Base-by-base conservation (phyloP, 2,888 invertebrate genomes). In the Tryphoninae sp. region DNA sequence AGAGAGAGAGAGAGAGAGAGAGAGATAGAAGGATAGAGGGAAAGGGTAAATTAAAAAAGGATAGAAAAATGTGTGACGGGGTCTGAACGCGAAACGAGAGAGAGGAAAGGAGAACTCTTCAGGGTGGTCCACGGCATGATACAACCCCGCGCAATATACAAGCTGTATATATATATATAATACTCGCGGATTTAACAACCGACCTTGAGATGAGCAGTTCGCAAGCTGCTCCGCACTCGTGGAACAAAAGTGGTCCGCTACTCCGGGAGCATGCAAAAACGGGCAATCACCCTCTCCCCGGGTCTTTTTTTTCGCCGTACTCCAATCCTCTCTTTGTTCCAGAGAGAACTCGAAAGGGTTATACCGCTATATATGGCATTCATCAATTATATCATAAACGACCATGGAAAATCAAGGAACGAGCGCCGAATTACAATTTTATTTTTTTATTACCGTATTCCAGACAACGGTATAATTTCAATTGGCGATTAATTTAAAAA, bases 171-270 rank as follows among this genome's bases (percentile, higher is more conserved):
- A 62, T 77, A 23, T 23, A 53, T 42, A 53, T 40, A 53, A 78
- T 81, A 82, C 83, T 68, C 83, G 78, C 79, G 78, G 71, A 84
- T 80, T 86, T 87, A 87, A 88, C 86, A 86, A 86, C 82, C 84
- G 81, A 84, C 84, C 83, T 85, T 86, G 84, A 80, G 74, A 83
- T 78, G 83, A 84, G 79, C 75, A 72, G 76, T 73, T 68, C 61
- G 68, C 83, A 68, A 72, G 76, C 67, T 72, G 82, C 67, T 79
- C 42, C 53, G 62, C 58, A 61, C 71, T 75, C 16, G 55, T 73
- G 67, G 69, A 72, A 83, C 83, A 74, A 65, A 72, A 82, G 75
- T 62, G 71, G 55, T 62, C n/a, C n/a, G 61, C 59, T 67, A 8
- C 53, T 23, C 53, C 23, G 51, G 53, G 11, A 68, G 75, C 78